phyloP scores from a whole-genome alignment of 2,888 invertebrate genomes.

The Monochamus alternatus region DNA sequence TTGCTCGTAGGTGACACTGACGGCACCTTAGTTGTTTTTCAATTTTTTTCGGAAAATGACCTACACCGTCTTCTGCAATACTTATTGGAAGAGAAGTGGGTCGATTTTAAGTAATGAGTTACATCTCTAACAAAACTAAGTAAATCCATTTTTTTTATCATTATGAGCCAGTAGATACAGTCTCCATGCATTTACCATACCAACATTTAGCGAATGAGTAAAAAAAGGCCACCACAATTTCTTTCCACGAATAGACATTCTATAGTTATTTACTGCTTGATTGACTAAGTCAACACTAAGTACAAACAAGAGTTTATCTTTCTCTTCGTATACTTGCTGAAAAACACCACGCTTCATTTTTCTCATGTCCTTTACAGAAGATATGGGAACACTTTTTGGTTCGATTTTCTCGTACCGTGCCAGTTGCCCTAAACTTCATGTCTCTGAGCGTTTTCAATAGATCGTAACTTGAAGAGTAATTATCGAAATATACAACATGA shows the following conservation, averaged over 20 bases:
- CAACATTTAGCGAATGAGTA: not conserved
- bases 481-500: constrained; percentile 14
- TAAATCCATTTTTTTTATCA: too few relatives aligned
- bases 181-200: constrained; percentile 14
- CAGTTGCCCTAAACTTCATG: constrained; percentile 19
- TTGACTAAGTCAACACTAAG: not conserved
- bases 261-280: constrained; percentile 18
- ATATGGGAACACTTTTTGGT: constrained; percentile 25
- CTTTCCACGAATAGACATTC: not conserved
- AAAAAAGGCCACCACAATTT: constrained; percentile 13
- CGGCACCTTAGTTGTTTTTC: not conserved
- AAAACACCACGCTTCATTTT: constrained; percentile 25
- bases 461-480: constrained; percentile 24
- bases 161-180: not conserved
- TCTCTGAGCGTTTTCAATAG: constrained; percentile 12
- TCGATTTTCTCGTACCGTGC: constrained; percentile 39
- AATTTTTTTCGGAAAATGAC: constrained; percentile 10
- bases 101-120: not conserved
- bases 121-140: constrained; percentile 1
- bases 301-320: constrained; percentile 29
- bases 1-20: not conserved
- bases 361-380: too few relatives aligned
- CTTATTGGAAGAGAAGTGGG: constrained; percentile 21
- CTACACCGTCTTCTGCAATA: not conserved
- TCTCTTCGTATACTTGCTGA: constrained; percentile 34